These are phyloP conservation scores for Boloria euphrosyne DNA, from an alignment of 2,888 invertebrate species.

Conservation along the genomic window DNA sequence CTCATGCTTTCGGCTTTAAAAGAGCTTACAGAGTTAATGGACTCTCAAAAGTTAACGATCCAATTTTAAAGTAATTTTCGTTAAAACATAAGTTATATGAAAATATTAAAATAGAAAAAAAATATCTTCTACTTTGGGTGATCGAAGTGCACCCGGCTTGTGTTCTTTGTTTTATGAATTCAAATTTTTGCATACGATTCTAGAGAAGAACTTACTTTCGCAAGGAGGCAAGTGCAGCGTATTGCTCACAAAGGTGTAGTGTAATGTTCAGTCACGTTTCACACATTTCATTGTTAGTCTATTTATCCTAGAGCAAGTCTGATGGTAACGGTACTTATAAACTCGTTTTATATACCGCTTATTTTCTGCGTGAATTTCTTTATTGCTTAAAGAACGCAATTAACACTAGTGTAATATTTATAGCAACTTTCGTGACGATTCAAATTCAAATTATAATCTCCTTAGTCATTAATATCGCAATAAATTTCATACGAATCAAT, in stretches of 20 bases:
- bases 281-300: conserved; percentile 36
- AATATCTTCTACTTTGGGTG: too few species aligned
- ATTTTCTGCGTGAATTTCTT: conserved; percentile 16
- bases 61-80: conserved; percentile 47
- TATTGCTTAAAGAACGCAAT: conserved; percentile 11
- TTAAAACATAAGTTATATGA: conserved; percentile 33
- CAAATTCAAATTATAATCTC: too few species aligned
- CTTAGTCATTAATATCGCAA: too few species aligned
- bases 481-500: too few species aligned
- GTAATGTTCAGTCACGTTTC: conserved; percentile 33
- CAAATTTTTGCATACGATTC: too few species aligned
- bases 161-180: too few species aligned
- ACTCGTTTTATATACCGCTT: conserved; percentile 26
- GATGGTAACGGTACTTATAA: conserved; percentile 32
- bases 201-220: too few species aligned
- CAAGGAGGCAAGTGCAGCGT: conserved; percentile 26
- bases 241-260: conserved; percentile 15
- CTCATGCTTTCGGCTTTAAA: conserved; percentile 43
- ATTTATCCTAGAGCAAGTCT: conserved; percentile 34
- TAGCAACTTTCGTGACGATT: background rate
- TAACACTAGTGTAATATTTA: conserved; percentile 1
- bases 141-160: too few species aligned
- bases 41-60: conserved; percentile 47
- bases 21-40: conserved; percentile 48
- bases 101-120: conserved; percentile 13